Evolutionary conservation across 2,888 invertebrate genomes (phyloP).

Genomic region (Andrena camellia): DNA sequence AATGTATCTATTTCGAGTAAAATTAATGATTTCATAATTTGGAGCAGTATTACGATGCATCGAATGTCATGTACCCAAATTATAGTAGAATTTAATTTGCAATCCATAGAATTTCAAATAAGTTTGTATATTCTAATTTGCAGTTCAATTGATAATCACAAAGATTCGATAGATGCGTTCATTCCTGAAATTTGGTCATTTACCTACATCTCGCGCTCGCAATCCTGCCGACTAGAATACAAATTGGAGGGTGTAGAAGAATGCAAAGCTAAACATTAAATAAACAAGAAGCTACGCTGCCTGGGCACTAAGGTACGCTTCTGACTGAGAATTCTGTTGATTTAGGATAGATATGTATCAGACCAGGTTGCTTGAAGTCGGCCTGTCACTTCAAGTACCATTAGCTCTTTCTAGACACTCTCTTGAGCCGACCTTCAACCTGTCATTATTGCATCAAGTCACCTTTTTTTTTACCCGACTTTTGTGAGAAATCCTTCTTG

Average conservation of each 20-base stretch:
- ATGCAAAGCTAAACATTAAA: constrained; percentile 77
- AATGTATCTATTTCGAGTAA: too few relatives aligned
- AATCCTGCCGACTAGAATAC: constrained; percentile 35
- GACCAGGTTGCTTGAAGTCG: constrained; percentile 79
- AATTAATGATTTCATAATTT: background rate
- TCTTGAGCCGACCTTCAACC: constrained; percentile 77
- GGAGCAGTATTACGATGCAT: too few relatives aligned
- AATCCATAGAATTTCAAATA: too few relatives aligned
- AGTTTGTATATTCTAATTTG: too few relatives aligned
- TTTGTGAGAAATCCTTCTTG: constrained; percentile 49
- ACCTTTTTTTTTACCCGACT: constrained; percentile 43
- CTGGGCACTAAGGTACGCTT: constrained; percentile 30
- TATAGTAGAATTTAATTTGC: too few relatives aligned
- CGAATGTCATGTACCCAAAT: too few relatives aligned
- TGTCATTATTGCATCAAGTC: constrained; percentile 80
- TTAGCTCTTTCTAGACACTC: constrained; percentile 81
- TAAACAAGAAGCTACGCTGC: constrained; percentile 62
- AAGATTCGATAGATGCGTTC: too few relatives aligned
- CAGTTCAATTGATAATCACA: too few relatives aligned
- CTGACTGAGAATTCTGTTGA: constrained; percentile 79
- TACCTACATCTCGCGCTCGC: background rate
- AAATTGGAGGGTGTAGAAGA: constrained; percentile 55
- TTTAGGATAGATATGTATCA: constrained; percentile 85
- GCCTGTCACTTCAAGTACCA: constrained; percentile 83
- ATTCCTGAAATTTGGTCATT: background rate